Evolutionary conservation across 1,140 invertebrate species (phyloP), one percentile per base, ranked within the genome.

Genomic region (Anastatus disparis): DNA sequence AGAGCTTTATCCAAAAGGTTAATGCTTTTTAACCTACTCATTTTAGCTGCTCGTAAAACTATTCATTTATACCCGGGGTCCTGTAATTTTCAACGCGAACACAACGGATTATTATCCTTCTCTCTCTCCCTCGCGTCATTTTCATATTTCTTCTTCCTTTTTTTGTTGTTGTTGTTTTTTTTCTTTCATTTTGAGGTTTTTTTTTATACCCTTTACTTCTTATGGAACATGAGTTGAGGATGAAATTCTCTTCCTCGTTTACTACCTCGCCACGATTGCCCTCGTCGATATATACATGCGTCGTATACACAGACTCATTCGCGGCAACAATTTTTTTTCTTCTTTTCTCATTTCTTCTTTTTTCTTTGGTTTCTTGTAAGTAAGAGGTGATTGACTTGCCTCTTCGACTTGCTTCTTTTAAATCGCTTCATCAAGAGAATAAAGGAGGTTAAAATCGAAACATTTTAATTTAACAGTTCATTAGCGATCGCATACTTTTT

Each of bases 41-140:
- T 81, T 83, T 83, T 83, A 80, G 81, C 80, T 79, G 79, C 81
- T 81, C 78, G 80, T 82, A 83, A n/a, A 83, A 83, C 82, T 82
- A 83, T 81, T 81, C 81, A 81, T 82, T 83, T 81, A 82, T 80
- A 75, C 76, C n/a, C n/a, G n/a, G n/a, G 76, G 75, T 79, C 77
- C 79, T 81, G 81, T 82, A 83, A 82, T 83, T 81, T 82, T 71
- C 76, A 81, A 77, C 78, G 75, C n/a, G 75, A 76, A 75, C 77
- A n/a, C n/a, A 75, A 73, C 72, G 78, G 74, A 74, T 78, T 75
- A 79, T 80, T 78, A 79, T 80, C 75, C 22, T 4, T 56, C 50
- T 62, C 73, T 73, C 74, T 35, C 31, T 74, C 69, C 65, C 74
- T 75, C 69, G 64, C 71, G 64, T 48, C 66, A 50, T 66, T 67